Evolutionary conservation across 1,140 invertebrate species (phyloP), one percentile per base, ranked within the genome.

Genomic region (Scaptomyza montana): DNA sequence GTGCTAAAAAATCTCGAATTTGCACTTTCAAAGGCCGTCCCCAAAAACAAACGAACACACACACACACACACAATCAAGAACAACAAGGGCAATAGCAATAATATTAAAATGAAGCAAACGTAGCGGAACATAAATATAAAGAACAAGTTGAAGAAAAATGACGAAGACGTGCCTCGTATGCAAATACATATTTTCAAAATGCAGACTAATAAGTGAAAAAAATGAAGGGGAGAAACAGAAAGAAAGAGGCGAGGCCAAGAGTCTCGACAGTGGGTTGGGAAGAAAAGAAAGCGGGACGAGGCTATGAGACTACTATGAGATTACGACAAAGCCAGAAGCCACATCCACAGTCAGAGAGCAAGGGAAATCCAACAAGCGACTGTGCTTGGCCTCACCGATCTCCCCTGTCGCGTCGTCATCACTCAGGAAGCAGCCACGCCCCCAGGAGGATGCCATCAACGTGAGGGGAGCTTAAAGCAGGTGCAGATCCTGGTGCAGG

Each of bases 131-230:
- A 64, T 62, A 85, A 85, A 80, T 74, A 85, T 74, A 85, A 80
- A 74, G 62, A 76, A 74, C 51, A 72, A 74, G 74, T 72, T 55
- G 46, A 71, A 79, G 82, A 89, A 89, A 79, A 87, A 89, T 87
- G 76, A 71, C 84, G 55, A 73, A 80, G 74, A 90, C 87, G 87
- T 90, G 87, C 74, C 68, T 77, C 72, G 79, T 90, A 90, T 90
- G 87, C 82, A 90, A 90, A 90, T n/a, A 43, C 39, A 43, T 90
- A 80, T 90, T 87, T 90, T 66, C 77, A 82, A 77, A 87, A 74
- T 74, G 72, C 56, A 78, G 74, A 90, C 87, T 90, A 90, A 90
- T 90, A 90, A 90, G 78, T 86, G 70, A 71, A 77, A 61, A 75
- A 61, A 57, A 4, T 25, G 30, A 7, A 9, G 56, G 55, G 45